A percentile compares a stretch with the other conserved stretches of the same genome.
These are phyloP conservation scores for Oceanites oceanicus DNA, from an alignment of 2,113 vertebrate species.

Conservation along the genomic window DNA sequence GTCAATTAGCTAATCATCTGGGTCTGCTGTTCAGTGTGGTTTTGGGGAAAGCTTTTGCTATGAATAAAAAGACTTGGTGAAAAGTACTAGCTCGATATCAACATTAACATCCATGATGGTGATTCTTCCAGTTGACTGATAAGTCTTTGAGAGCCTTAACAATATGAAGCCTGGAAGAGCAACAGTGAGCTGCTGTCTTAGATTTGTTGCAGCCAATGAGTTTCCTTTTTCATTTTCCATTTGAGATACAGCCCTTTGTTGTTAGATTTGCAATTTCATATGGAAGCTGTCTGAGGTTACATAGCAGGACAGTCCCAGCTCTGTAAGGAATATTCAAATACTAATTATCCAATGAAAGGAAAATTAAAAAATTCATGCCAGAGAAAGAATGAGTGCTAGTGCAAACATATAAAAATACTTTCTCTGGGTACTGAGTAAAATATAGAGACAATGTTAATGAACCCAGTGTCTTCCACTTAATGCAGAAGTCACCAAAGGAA, in stretches of 20 bases:
- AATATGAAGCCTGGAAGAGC: neutral
- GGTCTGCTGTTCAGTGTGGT: neutral
- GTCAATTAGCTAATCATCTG: neutral
- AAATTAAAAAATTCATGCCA: neutral
- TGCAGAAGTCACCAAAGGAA: neutral
- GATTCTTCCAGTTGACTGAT: neutral
- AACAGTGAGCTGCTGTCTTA: neutral
- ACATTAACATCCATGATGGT: rapidly evolving
- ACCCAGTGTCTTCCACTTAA: neutral
- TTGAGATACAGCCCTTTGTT: neutral
- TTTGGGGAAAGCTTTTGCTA: neutral
- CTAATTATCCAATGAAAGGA: neutral
- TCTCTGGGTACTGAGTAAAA: neutral
- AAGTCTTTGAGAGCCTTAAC: neutral
- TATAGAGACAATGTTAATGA: neutral
- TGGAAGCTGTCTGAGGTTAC: neutral
- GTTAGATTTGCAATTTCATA: neutral
- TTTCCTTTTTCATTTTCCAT: neutral
- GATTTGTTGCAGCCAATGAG: neutral
- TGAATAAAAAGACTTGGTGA: neutral
- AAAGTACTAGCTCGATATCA: neutral
- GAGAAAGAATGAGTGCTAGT: neutral
- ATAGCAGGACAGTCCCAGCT: neutral
- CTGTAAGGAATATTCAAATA: neutral
- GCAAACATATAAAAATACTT: neutral